Evolutionary conservation across 2,888 invertebrate genomes (phyloP), one percentile per base, ranked within the genome.

Genomic region (Cheilosia vernalis): DNA sequence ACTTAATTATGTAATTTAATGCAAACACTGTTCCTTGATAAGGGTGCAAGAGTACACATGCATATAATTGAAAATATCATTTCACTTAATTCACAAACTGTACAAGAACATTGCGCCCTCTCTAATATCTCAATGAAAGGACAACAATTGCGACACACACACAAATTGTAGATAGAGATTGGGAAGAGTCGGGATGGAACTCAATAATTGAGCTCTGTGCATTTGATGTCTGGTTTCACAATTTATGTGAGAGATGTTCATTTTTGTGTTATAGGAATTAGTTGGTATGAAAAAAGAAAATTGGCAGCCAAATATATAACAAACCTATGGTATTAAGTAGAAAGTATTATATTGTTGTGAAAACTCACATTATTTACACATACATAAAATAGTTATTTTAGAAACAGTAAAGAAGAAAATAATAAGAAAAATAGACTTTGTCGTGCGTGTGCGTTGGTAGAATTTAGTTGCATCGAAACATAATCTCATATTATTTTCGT

Each of bases 291-390:
- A 30, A 27, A 64, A 63, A 56, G 66, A 84, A 37, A 37, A 37
- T 78, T 80, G 74, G 80, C 80, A 79, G 84, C 84, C 84, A 79
- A 84, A 84, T 80, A 84, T 66, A 49, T 81, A 77, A 61, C 49
- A 77, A 85, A 77, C 81, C 64, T 81, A 85, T 85, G 85, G 85
- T 85, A 85, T 85, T 85, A 80, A 85, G 76, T 85, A 85, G 80
- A 85, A 85, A 81, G 85, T 85, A 85, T 85, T 85, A 85, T 80
- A 80, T 81, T 78, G 66, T 85, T 81, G 72, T 85, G 67, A 81
- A 55, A 77, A 77, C 30, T 76, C 72, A 72, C 72, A 81, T 77
- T 85, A 80, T 81, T 81, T 81, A 85, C 66, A 77, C 44, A 81
- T 37, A 63, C 66, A 66, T 66, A 80, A 24, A 42, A 7, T 60